Conservation (phyloP, 2,888 invertebrate genomes). For the Cynaeus angustus region DNA sequence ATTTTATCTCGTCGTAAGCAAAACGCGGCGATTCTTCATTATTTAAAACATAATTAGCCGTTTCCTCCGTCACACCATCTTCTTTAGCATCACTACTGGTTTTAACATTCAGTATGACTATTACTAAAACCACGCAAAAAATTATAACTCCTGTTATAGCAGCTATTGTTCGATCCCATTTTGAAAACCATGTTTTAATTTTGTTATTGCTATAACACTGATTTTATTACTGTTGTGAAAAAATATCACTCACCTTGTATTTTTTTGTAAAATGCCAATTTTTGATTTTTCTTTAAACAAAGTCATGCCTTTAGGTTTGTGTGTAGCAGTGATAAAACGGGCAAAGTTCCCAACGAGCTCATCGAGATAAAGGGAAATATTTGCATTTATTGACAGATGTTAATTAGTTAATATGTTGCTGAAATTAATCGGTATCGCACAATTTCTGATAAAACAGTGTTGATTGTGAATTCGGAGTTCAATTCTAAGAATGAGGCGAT, state of each 20-base stretch:
- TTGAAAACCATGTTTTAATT: constrained; percentile 18
- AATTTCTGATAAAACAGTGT: constrained; percentile 39
- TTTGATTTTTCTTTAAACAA: constrained; percentile 9
- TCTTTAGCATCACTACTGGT: background rate
- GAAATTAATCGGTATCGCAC: constrained; percentile 46
- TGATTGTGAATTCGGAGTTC: constrained; percentile 11
- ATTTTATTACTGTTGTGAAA: background rate
- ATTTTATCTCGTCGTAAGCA: too few relatives aligned
- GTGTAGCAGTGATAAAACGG: constrained; percentile 13
- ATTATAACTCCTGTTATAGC: constrained; percentile 18
- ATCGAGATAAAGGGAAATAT: constrained; percentile 40
- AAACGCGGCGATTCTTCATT: too few relatives aligned
- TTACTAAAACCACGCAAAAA: constrained; percentile 18
- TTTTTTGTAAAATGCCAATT: background rate
- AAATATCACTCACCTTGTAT: constrained; percentile 19
- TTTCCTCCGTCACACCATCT: constrained; percentile 3
- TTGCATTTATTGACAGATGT: constrained; percentile 48
- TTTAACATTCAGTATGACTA: constrained; percentile 25
- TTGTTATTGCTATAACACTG: constrained; percentile 5
- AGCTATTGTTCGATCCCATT: constrained; percentile 33
- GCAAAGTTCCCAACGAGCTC: background rate
- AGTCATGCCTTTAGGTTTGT: constrained; percentile 11
- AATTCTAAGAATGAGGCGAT: background rate
- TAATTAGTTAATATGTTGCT: constrained; percentile 49
- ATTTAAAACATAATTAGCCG: background rate